Conservation (phyloP, 2,888 invertebrate genomes). For the Cyclophora albipunctata region DNA sequence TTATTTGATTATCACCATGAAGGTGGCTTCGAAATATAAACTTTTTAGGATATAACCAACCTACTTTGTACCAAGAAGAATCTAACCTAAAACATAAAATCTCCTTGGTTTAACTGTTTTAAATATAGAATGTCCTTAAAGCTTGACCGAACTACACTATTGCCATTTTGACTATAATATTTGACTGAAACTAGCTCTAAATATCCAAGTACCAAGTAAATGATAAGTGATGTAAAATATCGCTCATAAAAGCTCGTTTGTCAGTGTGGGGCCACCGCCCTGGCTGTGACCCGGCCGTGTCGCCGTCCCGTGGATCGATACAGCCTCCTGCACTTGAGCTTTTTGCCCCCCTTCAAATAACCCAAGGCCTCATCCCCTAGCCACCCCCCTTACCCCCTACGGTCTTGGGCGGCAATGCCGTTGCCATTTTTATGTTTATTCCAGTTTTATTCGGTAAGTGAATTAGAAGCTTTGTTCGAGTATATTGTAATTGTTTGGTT, state of each 20-base stretch:
- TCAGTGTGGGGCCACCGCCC: slow-evolving; percentile 14
- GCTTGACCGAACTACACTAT: too few relatives aligned
- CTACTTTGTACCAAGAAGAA: too few relatives aligned
- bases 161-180: too few relatives aligned
- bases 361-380: slow-evolving; percentile 13
- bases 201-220: too few relatives aligned
- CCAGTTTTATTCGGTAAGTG: slow-evolving; percentile 38
- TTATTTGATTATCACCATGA: slow-evolving; percentile 5
- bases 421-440: slow-evolving; percentile 60
- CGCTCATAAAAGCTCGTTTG: too few relatives aligned
- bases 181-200: too few relatives aligned
- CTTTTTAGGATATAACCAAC: too few relatives aligned
- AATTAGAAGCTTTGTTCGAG: slow-evolving; percentile 21
- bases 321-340: slow-evolving; percentile 73
- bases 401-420: slow-evolving; percentile 41
- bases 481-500: slow-evolving; percentile 3
- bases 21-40: slow-evolving; percentile 2
- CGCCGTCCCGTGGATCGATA: slow-evolving; percentile 61
- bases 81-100: too few relatives aligned
- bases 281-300: slow-evolving; percentile 67
- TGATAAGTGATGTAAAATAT: too few relatives aligned
- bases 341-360: slow-evolving; percentile 40
- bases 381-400: slow-evolving; percentile 20
- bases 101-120: too few relatives aligned
- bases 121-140: too few relatives aligned